A percentile compares a stretch with the other conserved stretches of the same genome.
Conservation (phyloP, 2,113 vertebrate species). For the Eidolon helvum region DNA sequence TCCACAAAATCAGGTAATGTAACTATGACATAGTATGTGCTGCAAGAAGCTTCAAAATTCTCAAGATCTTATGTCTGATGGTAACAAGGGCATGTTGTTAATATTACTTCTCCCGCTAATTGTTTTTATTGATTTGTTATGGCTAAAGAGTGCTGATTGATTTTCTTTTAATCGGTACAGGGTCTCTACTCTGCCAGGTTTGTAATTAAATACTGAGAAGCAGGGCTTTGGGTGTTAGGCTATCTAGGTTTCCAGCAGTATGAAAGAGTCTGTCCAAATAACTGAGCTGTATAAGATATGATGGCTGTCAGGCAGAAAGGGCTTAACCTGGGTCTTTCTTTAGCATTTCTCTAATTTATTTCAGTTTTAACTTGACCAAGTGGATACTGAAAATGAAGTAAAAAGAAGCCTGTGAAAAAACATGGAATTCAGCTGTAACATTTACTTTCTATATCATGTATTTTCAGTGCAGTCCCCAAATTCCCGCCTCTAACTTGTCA, state of each 20-base stretch:
- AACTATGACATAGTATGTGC: background rate
- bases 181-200: constrained; percentile 64
- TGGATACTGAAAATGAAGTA: background rate
- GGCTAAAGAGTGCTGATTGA: constrained; percentile 71
- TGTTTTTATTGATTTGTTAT: constrained; percentile 76
- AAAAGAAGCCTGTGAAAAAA: constrained; percentile 1
- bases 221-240: constrained; percentile 39
- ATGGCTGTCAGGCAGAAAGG: constrained; percentile 39
- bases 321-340: background rate
- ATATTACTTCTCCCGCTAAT: constrained; percentile 77
- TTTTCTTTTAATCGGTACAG: constrained; percentile 76
- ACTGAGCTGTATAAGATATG: constrained; percentile 1
- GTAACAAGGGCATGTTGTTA: constrained; percentile 70
- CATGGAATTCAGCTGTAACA: background rate
- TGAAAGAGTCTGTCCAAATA: constrained; percentile 55
- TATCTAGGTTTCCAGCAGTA: constrained; percentile 46
- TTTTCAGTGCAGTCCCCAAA: background rate
- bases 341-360: background rate
- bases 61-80: background rate
- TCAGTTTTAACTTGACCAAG: background rate
- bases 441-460: background rate
- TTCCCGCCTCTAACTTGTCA: background rate
- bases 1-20: background rate
- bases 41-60: background rate
- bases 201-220: constrained; percentile 78